Base-by-base conservation (phyloP, 2,113 vertebrate genomes). In the Tauraco erythrolophus region DNA sequence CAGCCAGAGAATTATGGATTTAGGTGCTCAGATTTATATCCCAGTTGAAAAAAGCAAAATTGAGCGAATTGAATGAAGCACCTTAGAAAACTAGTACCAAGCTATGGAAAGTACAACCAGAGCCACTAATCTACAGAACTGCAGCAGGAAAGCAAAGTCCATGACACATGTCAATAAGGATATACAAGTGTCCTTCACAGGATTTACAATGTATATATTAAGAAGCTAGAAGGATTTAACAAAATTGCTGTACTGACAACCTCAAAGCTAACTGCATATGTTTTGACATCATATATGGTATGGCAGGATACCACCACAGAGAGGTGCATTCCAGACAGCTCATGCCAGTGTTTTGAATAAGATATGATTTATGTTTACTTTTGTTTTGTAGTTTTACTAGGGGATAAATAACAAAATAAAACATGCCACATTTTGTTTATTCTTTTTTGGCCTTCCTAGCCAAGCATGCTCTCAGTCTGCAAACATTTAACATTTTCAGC, bases 401-500 rank as follows among this genome's bases (percentile, higher is more conserved):
- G 76, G 84, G 97, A 98, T 98, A 98, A 98, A 97, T 97, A 98
- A 98, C 92, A 97, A 98, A 98, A 97, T 97, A 98, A 98, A 98
- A 95, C 97, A 98, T 97, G 98, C 96, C 97, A 98, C 94, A 97
- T 98, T 98, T 95, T 98, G 97, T 98, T 98, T 98, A 97, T 97
- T 96, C 92, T 96, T 96, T 98, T 96, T 97, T 89, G 82, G 95
- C 89, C 96, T 97, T 98, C 97, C 84, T 89, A 96, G 95, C 71
- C 89, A 90, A 98, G 92, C 96, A 97, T 96, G 94, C 82, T 98
- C 96, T 98, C 92, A 97, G 98, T 97, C 98, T 98, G 98, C 98
- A 98, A 98, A 97, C 98, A 98, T 98, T 98, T 98, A 98, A 98
- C 97, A 97, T 98, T 98, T 98, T 98, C 97, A 98, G 89, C 98